Percentiles rank a stretch among this genome's conserved stretches.
Conservation (phyloP, 2,797 vertebrate genomes). For the Acipenser transmontanus region DNA sequence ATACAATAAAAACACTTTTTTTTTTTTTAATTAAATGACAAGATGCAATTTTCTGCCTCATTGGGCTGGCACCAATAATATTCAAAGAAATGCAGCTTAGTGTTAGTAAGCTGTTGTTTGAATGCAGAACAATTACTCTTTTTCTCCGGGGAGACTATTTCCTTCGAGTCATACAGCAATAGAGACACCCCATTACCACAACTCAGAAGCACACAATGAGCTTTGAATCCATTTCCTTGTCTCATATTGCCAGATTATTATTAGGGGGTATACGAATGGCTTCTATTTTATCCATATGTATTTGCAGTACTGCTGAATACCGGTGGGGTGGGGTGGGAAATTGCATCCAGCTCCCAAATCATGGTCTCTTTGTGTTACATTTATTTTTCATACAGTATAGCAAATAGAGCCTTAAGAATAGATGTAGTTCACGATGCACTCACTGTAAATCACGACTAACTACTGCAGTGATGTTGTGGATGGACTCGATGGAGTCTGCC, state of each 20-base stretch:
- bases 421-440: slow-evolving; percentile 28
- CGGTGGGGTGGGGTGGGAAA: not conserved
- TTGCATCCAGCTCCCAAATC: not conserved
- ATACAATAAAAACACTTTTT: slow-evolving; percentile 71
- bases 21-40: slow-evolving; percentile 83
- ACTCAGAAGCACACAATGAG: slow-evolving; percentile 38
- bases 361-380: slow-evolving; percentile 27
- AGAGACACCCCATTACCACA: slow-evolving; percentile 67
- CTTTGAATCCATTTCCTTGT: slow-evolving; percentile 32
- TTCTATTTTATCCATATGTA: not conserved
- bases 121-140: slow-evolving; percentile 57
- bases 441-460: slow-evolving; percentile 36
- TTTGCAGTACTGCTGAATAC: slow-evolving; percentile 41
- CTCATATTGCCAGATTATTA: slow-evolving; percentile 31
- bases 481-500: not conserved
- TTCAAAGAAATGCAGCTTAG: slow-evolving; percentile 61
- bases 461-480: slow-evolving; percentile 22
- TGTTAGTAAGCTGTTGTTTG: slow-evolving; percentile 57
- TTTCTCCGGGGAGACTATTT: slow-evolving; percentile 60
- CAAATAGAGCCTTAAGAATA: slow-evolving; percentile 39
- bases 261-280: slow-evolving; percentile 5
- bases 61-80: slow-evolving; percentile 74
- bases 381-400: slow-evolving; percentile 51
- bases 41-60: slow-evolving; percentile 90
- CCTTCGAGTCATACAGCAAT: slow-evolving; percentile 59